Conservation (phyloP, 2,888 invertebrate genomes). For the Caenorhabditis uteleia region DNA sequence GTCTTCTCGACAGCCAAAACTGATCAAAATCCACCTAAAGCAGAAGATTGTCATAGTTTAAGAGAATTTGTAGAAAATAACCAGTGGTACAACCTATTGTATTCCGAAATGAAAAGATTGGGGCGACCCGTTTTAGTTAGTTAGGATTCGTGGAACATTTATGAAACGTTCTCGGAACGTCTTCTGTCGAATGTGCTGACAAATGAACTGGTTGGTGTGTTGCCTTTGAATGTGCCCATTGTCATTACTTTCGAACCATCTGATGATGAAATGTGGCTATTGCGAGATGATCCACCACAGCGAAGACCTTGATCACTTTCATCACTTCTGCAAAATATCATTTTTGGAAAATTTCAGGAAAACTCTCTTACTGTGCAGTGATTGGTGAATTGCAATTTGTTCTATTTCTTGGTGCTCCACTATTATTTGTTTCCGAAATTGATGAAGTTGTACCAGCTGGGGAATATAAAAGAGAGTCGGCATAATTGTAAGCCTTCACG, state of each 20-base stretch:
- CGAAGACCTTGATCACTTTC: conserved; percentile 52
- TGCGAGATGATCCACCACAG: conserved; percentile 50
- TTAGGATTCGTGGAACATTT: too few relatives aligned
- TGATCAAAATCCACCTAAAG: too few relatives aligned
- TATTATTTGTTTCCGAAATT: conserved; percentile 45
- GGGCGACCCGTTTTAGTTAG: too few relatives aligned
- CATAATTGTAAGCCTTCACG: conserved; percentile 50
- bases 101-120: too few relatives aligned
- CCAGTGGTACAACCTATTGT: too few relatives aligned
- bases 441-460: conserved; percentile 51
- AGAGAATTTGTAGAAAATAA: too few relatives aligned
- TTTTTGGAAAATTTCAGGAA: not conserved
- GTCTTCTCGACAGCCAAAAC: too few relatives aligned
- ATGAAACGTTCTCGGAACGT: conserved; percentile 36
- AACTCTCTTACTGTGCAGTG: conserved; percentile 42
- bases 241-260: conserved; percentile 42
- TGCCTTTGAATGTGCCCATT: conserved; percentile 49
- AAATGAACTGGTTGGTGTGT: conserved; percentile 36
- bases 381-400: conserved; percentile 47
- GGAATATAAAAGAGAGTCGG: conserved; percentile 47
- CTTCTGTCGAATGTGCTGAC: conserved; percentile 46
- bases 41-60: too few relatives aligned
- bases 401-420: conserved; percentile 23
- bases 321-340: conserved; percentile 43
- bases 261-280: conserved; percentile 52